These are phyloP conservation scores for Apostichopus leukothele DNA, from an alignment of 53 echinoderm and acorn worm genomes.

Conservation along the genomic window DNA sequence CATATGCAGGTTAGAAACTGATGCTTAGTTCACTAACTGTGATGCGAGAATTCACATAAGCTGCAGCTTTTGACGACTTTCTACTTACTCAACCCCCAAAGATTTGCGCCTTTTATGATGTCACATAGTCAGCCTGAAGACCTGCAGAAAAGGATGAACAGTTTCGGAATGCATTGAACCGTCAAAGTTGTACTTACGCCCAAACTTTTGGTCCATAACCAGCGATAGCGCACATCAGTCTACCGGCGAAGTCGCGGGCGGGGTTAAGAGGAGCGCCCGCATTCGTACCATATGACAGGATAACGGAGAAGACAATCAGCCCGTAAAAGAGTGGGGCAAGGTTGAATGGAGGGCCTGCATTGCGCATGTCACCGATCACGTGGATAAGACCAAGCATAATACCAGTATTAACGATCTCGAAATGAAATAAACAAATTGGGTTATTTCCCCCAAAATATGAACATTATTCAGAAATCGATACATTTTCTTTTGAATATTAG, in stretches of 20 bases:
- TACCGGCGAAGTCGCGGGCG: constrained; percentile 22
- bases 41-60: no score
- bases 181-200: constrained; percentile 5
- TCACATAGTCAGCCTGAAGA: no score
- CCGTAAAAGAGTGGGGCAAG: constrained; percentile 32
- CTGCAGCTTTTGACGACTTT: no score
- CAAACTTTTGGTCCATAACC: constrained; percentile 20
- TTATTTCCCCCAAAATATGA: no score
- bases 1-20: no score
- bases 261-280: constrained; percentile 55
- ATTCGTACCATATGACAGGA: constrained; percentile 42
- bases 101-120: no score
- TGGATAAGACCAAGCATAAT: constrained; percentile 52
- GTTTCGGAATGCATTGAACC: no score
- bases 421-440: no score
- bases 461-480: no score
- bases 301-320: constrained; percentile 7
- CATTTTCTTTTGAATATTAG: no score
- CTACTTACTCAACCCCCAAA: no score
- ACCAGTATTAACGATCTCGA: constrained; percentile 59
- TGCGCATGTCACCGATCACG: constrained; percentile 52
- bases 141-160: not conserved
- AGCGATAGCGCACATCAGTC: constrained; percentile 21
- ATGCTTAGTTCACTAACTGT: no score
- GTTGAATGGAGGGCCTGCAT: constrained; percentile 48